Conservation (phyloP, 2,888 invertebrate species). For the Xestia ashworthii region DNA sequence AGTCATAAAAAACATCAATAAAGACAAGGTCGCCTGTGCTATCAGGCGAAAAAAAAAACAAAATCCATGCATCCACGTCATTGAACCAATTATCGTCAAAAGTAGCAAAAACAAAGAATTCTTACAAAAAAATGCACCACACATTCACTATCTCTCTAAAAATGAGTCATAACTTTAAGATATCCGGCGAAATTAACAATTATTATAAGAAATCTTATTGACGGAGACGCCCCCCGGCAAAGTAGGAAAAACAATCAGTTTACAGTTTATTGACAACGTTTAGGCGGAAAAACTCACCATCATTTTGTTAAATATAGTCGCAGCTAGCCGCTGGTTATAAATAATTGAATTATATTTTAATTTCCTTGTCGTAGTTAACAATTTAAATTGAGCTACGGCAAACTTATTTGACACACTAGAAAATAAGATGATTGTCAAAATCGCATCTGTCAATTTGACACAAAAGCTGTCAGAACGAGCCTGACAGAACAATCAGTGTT, state of each 20-base stretch:
- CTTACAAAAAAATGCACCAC: slow-evolving; percentile 33
- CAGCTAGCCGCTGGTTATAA: slow-evolving; percentile 12
- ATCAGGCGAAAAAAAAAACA: slow-evolving; percentile 52
- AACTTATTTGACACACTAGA: slow-evolving; percentile 48
- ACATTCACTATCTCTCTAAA: slow-evolving; percentile 33
- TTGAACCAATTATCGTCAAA: slow-evolving; percentile 51
- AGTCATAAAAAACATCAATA: slow-evolving; percentile 47
- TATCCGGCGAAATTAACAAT: slow-evolving; percentile 42
- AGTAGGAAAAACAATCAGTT: slow-evolving; percentile 30
- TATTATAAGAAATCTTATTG: slow-evolving; percentile 37
- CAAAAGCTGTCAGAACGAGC: slow-evolving; percentile 12
- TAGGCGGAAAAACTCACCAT: slow-evolving; percentile 75
- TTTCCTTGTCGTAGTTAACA: slow-evolving; percentile 52
- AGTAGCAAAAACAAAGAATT: slow-evolving; percentile 14
- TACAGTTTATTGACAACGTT: not conserved
- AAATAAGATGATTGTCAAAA: slow-evolving; percentile 56
- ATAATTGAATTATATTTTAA: slow-evolving; percentile 15
- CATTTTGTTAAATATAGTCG: slow-evolving; percentile 71
- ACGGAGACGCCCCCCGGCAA: slow-evolving; percentile 78
- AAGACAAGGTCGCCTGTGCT: slow-evolving; percentile 46
- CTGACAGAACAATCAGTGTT: slow-evolving; percentile 27
- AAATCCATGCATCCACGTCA: slow-evolving; percentile 66
- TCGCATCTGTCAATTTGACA: slow-evolving; percentile 34
- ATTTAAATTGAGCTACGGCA: slow-evolving; percentile 29
- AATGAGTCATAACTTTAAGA: slow-evolving; percentile 45